Percentiles rank a stretch among this genome's conserved stretches.
Conservation (phyloP, 2,113 vertebrate genomes). For the Pterocles gutturalis region DNA sequence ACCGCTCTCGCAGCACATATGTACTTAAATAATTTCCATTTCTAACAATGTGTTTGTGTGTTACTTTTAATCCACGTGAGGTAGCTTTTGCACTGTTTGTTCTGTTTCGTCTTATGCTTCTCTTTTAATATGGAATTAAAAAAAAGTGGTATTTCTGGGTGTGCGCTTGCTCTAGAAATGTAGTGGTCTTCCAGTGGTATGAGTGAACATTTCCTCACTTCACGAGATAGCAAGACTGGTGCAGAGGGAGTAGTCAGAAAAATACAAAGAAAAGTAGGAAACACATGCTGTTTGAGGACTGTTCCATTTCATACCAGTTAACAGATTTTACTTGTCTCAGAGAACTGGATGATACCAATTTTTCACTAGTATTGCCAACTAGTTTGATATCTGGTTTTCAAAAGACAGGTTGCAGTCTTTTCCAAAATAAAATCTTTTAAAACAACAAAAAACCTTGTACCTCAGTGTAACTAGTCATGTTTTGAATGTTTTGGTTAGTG, state of each 20-base stretch:
- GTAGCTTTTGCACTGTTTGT: neutral
- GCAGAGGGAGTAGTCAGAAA: neutral
- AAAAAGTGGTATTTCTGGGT: neutral
- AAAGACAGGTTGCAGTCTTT: neutral
- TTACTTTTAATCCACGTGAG: neutral
- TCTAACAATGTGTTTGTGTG: neutral
- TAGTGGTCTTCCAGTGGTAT: neutral
- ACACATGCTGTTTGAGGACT: neutral
- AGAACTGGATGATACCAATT: neutral
- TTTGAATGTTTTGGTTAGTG: neutral
- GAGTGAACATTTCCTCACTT: neutral
- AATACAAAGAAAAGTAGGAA: neutral
- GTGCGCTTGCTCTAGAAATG: neutral
- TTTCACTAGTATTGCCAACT: neutral
- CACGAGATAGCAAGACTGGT: neutral
- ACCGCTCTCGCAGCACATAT: neutral
- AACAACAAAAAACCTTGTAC: neutral
- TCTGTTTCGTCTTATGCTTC: neutral
- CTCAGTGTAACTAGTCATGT: neutral
- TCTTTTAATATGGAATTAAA: neutral
- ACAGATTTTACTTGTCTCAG: neutral
- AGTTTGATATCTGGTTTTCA: neutral
- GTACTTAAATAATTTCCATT: slow-evolving; percentile 34
- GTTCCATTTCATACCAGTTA: neutral
- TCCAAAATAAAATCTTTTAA: neutral